Percentiles rank a stretch among this genome's conserved stretches.
These are phyloP conservation scores for Hystrix cristata DNA, from an alignment of 2,113 vertebrate genomes.

Conservation along the genomic window DNA sequence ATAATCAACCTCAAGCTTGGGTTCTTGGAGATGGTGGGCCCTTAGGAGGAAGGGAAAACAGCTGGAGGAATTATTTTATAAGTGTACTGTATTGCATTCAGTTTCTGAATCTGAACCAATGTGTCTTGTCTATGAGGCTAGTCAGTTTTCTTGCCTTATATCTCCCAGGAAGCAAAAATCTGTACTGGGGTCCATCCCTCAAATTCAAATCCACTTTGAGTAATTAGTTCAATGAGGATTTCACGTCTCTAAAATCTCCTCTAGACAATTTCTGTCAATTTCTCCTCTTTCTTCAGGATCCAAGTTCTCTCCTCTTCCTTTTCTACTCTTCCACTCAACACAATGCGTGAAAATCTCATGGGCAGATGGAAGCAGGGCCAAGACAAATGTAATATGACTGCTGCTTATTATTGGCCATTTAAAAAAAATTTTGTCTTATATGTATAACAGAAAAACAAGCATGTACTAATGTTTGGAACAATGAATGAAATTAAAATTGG, in stretches of 20 bases:
- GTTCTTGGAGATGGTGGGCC: neutral
- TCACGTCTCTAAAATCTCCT: neutral
- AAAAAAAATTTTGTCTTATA: neutral
- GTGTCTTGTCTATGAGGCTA: neutral
- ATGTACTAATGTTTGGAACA: neutral
- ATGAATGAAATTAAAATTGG: neutral
- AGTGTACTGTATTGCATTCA: neutral
- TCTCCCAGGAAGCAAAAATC: slow-evolving; percentile 26
- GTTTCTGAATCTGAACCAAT: neutral
- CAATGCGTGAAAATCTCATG: neutral
- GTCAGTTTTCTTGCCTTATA: neutral
- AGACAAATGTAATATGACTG: neutral
- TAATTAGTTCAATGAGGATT: neutral
- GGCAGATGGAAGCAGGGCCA: neutral
- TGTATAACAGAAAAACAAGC: neutral
- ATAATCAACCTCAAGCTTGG: neutral
- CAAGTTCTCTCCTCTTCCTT: neutral
- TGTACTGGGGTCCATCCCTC: neutral
- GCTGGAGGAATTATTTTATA: neutral
- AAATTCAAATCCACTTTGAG: neutral
- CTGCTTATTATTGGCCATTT: neutral
- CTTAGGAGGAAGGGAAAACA: neutral
- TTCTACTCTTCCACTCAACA: neutral
- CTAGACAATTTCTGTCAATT: neutral
- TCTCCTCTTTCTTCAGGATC: neutral